A percentile compares a stretch with the other conserved stretches of the same genome.
Evolutionary conservation across 2,113 vertebrate species (phyloP).

Genomic region (Labeo catla): DNA sequence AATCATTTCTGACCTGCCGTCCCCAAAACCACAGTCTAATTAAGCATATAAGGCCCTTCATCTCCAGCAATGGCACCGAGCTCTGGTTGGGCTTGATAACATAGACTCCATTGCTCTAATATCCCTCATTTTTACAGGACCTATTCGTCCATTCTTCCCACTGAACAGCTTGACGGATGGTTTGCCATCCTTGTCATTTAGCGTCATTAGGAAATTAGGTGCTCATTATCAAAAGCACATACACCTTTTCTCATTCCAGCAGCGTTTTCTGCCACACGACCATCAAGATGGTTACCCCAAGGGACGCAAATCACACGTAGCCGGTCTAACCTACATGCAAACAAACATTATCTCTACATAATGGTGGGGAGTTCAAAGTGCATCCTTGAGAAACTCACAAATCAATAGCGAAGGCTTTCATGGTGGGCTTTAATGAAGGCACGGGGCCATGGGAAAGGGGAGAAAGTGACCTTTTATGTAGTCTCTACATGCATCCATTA

Average conservation of each 20-base stretch:
- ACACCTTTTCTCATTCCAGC: constrained; percentile 43
- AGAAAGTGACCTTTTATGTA: constrained; percentile 77
- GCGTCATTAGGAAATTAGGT: constrained; percentile 42
- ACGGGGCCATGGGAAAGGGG: constrained; percentile 74
- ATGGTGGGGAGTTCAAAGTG: constrained; percentile 61
- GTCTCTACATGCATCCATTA: constrained; percentile 61
- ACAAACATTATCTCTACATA: constrained; percentile 56
- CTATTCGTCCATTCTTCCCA: constrained; percentile 23
- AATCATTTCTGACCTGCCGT: constrained; percentile 47
- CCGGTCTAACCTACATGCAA: constrained; percentile 48
- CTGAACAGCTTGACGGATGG: constrained; percentile 45
- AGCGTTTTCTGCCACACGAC: constrained; percentile 29
- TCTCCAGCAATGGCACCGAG: constrained; percentile 39
- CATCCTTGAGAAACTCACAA: constrained; percentile 66
- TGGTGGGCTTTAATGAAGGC: constrained; percentile 77
- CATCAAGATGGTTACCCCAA: constrained; percentile 12
- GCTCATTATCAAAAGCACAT: constrained; percentile 49
- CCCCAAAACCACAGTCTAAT: constrained; percentile 41
- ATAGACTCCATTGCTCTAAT: not conserved
- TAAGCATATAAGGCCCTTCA: constrained; percentile 45
- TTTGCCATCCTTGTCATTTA: constrained; percentile 48
- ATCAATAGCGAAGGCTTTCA: constrained; percentile 75
- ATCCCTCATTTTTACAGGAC: constrained; percentile 15
- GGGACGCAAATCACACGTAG: constrained; percentile 29
- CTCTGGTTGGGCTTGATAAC: constrained; percentile 42